phyloP scores from a whole-genome alignment of 1,140 invertebrate species.

The Drosophila mojavensis region DNA sequence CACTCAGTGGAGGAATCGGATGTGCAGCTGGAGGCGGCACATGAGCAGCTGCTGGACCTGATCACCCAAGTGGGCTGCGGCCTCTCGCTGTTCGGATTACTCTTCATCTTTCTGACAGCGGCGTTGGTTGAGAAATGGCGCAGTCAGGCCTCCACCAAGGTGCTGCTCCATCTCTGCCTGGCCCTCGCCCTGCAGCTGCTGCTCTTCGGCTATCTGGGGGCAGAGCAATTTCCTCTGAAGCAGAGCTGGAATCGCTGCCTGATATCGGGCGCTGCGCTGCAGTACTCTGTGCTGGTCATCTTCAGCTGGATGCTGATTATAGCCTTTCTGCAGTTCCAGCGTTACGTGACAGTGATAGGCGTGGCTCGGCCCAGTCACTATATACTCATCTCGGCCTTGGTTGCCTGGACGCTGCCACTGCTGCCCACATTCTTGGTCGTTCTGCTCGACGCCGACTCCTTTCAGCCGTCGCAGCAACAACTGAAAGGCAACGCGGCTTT shows the following conservation, averaged over 20 bases:
- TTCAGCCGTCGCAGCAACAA: constrained; percentile 75
- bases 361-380: constrained; percentile 85
- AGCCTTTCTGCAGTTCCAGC: constrained; percentile 87
- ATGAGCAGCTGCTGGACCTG: constrained; percentile 83
- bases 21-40: constrained; percentile 73
- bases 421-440: constrained; percentile 85
- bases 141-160: constrained; percentile 86
- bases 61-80: constrained; percentile 86
- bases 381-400: constrained; percentile 85
- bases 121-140: constrained; percentile 86
- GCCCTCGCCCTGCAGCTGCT: constrained; percentile 86
- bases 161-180: constrained; percentile 86
- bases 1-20: no score
- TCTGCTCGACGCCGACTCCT: constrained; percentile 84
- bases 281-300: constrained; percentile 87
- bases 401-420: constrained; percentile 86
- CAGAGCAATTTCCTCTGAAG: constrained; percentile 15
- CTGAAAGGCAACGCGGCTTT: constrained; percentile 63
- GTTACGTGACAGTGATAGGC: constrained; percentile 87
- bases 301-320: constrained; percentile 89
- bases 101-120: constrained; percentile 86
- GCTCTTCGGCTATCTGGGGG: constrained; percentile 83
- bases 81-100: constrained; percentile 86
- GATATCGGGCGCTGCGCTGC: constrained; percentile 85
- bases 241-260: constrained; percentile 79